Conservation (phyloP, 2,797 vertebrate genomes). For the Erithacus rubecula region DNA sequence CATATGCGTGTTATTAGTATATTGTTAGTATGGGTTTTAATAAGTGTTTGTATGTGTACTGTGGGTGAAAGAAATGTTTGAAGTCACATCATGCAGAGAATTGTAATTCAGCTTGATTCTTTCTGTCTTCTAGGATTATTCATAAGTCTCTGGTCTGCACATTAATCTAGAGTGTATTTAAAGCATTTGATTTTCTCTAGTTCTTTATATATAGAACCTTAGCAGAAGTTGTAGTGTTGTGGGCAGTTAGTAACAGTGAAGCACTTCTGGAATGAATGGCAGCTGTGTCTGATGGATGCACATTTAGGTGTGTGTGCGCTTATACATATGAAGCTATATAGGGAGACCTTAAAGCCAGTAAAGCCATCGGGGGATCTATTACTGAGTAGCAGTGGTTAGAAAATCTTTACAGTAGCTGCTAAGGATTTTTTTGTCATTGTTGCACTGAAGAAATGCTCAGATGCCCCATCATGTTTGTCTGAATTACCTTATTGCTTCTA, state of each 20-base stretch:
- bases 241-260: background rate
- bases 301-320: background rate
- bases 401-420: background rate
- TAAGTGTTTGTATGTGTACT: background rate
- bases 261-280: background rate
- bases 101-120: background rate
- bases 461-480: background rate
- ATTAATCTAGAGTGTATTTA: background rate
- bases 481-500: background rate
- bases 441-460: background rate
- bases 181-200: background rate
- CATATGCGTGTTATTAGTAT: background rate
- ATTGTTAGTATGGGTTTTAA: background rate
- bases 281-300: background rate
- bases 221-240: background rate
- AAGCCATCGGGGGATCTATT: background rate
- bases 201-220: background rate
- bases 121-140: background rate
- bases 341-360: background rate
- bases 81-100: background rate
- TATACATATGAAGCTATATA: background rate
- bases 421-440: background rate
- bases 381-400: background rate
- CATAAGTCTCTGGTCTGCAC: background rate
- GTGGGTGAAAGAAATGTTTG: background rate